phyloP scores from a whole-genome alignment of 1,140 invertebrate genomes.

The Pseudoatta argentina region DNA sequence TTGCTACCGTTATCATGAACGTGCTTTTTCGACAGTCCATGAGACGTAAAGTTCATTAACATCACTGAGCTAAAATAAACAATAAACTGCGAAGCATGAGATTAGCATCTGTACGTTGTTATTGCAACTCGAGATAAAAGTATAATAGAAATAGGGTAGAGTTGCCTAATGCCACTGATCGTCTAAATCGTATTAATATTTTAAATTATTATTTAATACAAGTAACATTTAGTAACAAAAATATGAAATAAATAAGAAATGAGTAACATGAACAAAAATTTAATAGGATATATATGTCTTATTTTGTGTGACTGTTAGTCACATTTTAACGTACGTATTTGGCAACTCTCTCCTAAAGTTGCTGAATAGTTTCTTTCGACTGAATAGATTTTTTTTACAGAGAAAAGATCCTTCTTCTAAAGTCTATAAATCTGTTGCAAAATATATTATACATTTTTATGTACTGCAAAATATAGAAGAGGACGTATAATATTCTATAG shows the following conservation, averaged over 20 bases:
- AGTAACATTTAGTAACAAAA: too few species aligned
- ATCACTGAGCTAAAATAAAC: not conserved
- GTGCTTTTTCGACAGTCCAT: conserved; percentile 30
- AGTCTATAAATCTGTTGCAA: not conserved
- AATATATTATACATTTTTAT: too few species aligned
- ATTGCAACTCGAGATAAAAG: not conserved
- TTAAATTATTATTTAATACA: too few species aligned
- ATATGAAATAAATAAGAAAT: too few species aligned
- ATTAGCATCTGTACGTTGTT: not conserved
- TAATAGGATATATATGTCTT: too few species aligned
- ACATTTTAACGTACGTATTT: too few species aligned
- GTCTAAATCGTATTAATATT: too few species aligned
- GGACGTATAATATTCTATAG: not conserved
- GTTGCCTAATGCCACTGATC: too few species aligned
- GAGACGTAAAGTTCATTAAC: conserved; percentile 46
- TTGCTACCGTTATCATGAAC: conserved; percentile 30
- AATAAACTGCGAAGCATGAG: not conserved
- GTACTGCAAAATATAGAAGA: not conserved
- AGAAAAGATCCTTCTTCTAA: too few species aligned
- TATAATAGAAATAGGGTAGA: not conserved
- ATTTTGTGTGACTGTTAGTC: too few species aligned
- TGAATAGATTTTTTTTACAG: not conserved
- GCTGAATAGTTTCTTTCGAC: not conserved
- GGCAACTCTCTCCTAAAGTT: not conserved
- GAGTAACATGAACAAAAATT: too few species aligned